phyloP scores from a whole-genome alignment of 2,888 invertebrate genomes.

The Trissolcus brochymenae region DNA sequence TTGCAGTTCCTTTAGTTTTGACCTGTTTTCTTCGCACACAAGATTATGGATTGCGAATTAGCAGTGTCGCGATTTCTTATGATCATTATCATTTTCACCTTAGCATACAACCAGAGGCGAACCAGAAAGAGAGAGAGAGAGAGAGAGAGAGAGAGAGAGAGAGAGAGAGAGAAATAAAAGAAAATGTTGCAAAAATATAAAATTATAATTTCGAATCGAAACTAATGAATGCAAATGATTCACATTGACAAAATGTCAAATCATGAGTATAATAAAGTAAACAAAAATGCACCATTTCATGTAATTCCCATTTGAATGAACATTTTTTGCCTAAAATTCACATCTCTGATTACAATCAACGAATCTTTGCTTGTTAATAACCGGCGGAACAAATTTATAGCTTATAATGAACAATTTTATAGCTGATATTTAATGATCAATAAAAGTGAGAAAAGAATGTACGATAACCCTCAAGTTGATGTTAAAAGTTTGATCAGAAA shows the following conservation, averaged over 20 bases:
- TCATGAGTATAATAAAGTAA: neutral
- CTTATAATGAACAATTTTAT: too few species aligned
- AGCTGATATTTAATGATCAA: too few species aligned
- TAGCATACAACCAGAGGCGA: too few species aligned
- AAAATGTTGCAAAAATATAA: neutral
- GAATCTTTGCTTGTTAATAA: too few species aligned
- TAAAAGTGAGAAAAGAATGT: too few species aligned
- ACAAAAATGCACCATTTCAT: neutral
- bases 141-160: too few species aligned
- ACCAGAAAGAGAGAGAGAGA: too few species aligned
- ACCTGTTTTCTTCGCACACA: slow-evolving; percentile 13
- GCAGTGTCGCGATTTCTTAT: neutral
- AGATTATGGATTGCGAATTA: neutral
- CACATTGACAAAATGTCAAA: neutral
- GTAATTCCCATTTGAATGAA: neutral
- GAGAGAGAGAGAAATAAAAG: neutral
- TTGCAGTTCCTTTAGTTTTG: slow-evolving; percentile 34
- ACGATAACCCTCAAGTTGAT: too few species aligned
- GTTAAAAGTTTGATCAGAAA: too few species aligned
- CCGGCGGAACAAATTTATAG: too few species aligned
- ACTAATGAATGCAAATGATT: neutral
- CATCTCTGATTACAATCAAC: too few species aligned
- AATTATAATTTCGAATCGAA: neutral
- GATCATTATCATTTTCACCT: slow-evolving; percentile 4
- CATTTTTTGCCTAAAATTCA: neutral